These are phyloP conservation scores for Butastur rufipennis DNA, from an alignment of 2,113 vertebrate genomes.

Conservation along the genomic window DNA sequence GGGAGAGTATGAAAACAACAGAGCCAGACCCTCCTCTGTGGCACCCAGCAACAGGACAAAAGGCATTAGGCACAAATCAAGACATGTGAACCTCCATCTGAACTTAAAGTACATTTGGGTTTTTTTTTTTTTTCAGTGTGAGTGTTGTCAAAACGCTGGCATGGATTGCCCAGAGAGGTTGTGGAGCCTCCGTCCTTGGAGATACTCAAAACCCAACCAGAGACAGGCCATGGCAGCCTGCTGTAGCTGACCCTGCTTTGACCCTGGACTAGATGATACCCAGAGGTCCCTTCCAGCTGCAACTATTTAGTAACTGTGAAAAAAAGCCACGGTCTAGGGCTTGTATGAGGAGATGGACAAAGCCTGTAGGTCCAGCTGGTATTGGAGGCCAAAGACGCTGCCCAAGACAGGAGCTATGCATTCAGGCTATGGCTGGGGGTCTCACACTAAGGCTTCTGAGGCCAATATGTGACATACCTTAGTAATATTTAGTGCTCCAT, in stretches of 20 bases:
- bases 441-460: background rate
- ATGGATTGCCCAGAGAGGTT: background rate
- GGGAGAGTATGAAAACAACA: background rate
- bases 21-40: fast-evolving
- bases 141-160: background rate
- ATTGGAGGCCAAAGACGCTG: background rate
- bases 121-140: background rate
- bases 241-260: background rate
- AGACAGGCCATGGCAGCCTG: background rate
- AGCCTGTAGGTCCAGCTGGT: background rate
- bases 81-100: background rate
- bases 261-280: fast-evolving
- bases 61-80: background rate
- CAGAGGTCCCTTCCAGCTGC: background rate
- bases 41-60: background rate
- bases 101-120: too few species aligned
- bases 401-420: background rate
- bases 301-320: background rate
- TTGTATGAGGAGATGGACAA: background rate
- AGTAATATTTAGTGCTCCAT: background rate
- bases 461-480: background rate
- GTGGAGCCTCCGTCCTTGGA: background rate
- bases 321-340: background rate
- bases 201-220: background rate
- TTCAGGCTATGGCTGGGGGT: background rate